Evolutionary conservation across 2,888 invertebrate genomes (phyloP), one percentile per base, ranked within the genome.

Genomic region (Slavum lentiscoides): DNA sequence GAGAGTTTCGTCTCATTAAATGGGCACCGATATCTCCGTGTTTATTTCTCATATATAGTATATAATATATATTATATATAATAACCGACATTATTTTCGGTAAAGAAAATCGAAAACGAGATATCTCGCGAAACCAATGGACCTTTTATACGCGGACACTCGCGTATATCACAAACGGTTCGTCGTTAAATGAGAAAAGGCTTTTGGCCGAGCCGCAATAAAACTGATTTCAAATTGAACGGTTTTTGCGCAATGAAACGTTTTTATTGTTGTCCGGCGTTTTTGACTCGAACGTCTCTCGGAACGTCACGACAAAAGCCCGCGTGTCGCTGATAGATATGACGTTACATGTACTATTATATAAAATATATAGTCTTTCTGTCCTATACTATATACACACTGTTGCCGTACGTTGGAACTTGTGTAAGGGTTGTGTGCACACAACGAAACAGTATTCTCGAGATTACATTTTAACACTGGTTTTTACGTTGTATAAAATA

Each of bases 251-350:
- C 55, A 74, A 66, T 23, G 66, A 66, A 58, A 74, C 58, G 74
- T 66, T 74, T 74, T 74, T 74, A 58, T 66, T 66, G 58, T 74
- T 58, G 30, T 37, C 23, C 43, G 64, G 37, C 74, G 53, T 74
- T 67, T 66, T 58, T 66, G 39, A 66, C 74, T 66, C 74, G n/a
- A 43, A 9, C 7, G 43, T 43, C 43, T 43, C 43, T 9, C 7
- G 4, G 8, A 7, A 7, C 7, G 43, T 43, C 43, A 7, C 6
- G 39, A 74, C 74, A 74, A 74, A 53, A 64, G 62, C 49, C n/a
- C 53, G n/a, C 53, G 62, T 74, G 53, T 62, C 53, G 53, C 53
- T 37, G 30, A 30, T 30, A 30, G n/a, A 21, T 53, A 21, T n/a
- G 23, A 4, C 62, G 5, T 23, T 30, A 8, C 19, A 23, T n/a